Evolutionary conservation across 2,113 vertebrate genomes (phyloP).

Genomic region (Enhydra lutris): DNA sequence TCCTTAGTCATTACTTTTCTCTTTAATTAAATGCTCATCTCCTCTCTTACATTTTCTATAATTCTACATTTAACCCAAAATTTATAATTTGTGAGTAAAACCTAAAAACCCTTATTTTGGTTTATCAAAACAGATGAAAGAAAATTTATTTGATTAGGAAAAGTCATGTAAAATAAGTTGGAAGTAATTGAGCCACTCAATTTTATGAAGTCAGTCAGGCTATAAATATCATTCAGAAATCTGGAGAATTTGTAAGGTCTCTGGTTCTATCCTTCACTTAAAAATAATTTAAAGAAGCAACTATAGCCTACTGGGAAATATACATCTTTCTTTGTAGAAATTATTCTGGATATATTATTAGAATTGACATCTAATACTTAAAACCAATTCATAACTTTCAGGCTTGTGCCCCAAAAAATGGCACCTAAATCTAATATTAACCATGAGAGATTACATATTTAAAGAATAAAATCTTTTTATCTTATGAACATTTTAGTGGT

Average conservation of each 20-base stretch:
- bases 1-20: neutral
- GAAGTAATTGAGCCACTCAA: neutral
- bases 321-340: neutral
- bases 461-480: neutral
- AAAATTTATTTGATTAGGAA: constrained; percentile 11
- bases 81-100: neutral
- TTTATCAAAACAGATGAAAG: neutral
- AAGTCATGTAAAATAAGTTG: neutral
- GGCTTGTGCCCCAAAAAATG: neutral
- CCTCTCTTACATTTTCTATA: neutral
- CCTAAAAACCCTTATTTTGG: constrained; percentile 6
- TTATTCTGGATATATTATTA: neutral
- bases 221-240: constrained; percentile 4
- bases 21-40: constrained; percentile 8
- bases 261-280: neutral
- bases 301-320: neutral
- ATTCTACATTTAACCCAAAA: constrained; percentile 22
- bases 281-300: neutral
- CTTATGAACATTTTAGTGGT: neutral
- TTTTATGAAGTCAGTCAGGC: neutral
- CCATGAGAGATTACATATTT: neutral
- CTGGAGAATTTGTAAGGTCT: neutral
- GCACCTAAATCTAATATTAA: constrained; percentile 10
- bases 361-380: neutral
- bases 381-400: constrained; percentile 19